Evolutionary conservation across 2,797 vertebrate species (phyloP).

Genomic region (Synaphobranchus kaupii): DNA sequence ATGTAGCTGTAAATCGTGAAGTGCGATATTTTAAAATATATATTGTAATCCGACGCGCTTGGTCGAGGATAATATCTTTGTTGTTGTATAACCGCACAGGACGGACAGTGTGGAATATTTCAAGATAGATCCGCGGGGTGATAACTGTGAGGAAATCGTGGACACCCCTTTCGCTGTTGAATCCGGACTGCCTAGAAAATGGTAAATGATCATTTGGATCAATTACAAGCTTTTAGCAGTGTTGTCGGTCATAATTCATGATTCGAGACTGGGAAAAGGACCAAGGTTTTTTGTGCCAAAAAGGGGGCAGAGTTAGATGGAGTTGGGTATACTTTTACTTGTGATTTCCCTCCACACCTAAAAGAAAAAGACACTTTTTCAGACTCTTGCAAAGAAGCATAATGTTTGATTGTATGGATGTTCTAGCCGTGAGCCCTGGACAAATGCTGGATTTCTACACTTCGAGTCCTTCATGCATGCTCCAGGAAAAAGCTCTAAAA

Average conservation of each 20-base stretch:
- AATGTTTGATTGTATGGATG: conserved; percentile 97
- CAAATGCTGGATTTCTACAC: conserved; percentile 89
- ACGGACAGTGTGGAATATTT: neutral
- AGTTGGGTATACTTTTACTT: conserved; percentile 82
- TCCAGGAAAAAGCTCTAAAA: conserved; percentile 85
- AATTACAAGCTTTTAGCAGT: conserved; percentile 81
- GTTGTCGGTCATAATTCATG: conserved; percentile 88
- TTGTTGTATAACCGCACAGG: conserved; percentile 2
- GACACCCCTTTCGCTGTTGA: conserved; percentile 68
- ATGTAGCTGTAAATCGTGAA: conserved; percentile 39
- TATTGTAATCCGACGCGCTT: conserved; percentile 12
- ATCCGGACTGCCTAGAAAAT: conserved; percentile 77
- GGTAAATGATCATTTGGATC: conserved; percentile 82
- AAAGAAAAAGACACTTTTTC: conserved; percentile 71
- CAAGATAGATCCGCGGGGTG: conserved; percentile 7
- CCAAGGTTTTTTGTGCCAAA: conserved; percentile 80
- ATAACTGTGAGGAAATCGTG: conserved; percentile 27
- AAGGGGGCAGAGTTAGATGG: conserved; percentile 82
- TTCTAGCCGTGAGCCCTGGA: conserved; percentile 85
- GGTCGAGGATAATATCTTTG: conserved; percentile 23
- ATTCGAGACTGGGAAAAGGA: conserved; percentile 82
- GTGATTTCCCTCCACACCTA: conserved; percentile 76
- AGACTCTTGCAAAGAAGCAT: conserved; percentile 72
- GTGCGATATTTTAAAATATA: conserved; percentile 57
- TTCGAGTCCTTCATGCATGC: conserved; percentile 83